Evolutionary conservation across 2,113 vertebrate species (phyloP).

Genomic region (Hassar affinis): DNA sequence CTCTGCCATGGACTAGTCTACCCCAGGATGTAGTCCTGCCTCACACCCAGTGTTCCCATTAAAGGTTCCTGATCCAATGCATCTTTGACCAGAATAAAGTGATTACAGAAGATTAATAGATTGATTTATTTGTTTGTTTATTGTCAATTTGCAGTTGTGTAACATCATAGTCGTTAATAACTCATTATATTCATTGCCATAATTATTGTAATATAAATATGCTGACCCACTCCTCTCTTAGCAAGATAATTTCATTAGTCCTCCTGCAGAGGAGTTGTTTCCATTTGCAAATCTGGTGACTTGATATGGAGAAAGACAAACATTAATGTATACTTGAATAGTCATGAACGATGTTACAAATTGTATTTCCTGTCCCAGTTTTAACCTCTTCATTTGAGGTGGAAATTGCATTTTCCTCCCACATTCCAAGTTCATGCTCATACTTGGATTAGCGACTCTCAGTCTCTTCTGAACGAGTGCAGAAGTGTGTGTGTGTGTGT

Average conservation of each 20-base stretch:
- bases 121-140: not conserved
- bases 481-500: no score
- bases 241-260: not conserved
- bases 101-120: not conserved
- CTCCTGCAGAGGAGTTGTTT: not conserved
- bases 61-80: not conserved
- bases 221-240: not conserved
- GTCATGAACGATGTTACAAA: not conserved
- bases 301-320: not conserved
- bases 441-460: no score
- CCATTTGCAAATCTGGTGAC: not conserved
- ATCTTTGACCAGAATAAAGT: not conserved
- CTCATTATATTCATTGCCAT: not conserved
- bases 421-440: no score
- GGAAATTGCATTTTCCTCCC: no score
- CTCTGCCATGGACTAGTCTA: not conserved
- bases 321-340: not conserved
- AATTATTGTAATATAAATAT: not conserved
- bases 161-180: not conserved
- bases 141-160: not conserved
- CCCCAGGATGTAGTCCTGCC: not conserved
- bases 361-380: no score
- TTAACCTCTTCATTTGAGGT: not conserved
- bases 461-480: no score
- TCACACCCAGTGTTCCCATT: not conserved